phyloP scores from a whole-genome alignment of 2,113 vertebrate species.

The Butorides virescens region DNA sequence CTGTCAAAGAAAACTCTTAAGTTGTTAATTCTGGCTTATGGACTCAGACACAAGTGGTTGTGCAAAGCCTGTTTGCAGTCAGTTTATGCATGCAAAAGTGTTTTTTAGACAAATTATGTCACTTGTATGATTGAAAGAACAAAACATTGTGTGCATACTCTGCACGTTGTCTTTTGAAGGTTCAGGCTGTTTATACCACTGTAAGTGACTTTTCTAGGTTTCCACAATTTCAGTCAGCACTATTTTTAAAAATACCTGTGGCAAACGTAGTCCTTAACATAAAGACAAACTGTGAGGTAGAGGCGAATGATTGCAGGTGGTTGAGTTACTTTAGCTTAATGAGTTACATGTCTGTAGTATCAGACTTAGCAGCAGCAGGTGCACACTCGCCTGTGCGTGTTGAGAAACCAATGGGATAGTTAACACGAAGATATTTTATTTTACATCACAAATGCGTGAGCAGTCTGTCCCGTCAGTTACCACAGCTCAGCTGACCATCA shows the following conservation, averaged over 20 bases:
- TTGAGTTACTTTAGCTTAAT: background rate
- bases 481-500: background rate
- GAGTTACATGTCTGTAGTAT: background rate
- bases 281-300: background rate
- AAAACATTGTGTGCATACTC: background rate
- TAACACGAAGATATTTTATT: background rate
- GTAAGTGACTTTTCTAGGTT: background rate
- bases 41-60: background rate
- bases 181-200: background rate
- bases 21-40: background rate
- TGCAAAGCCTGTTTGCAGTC: slow-evolving; percentile 1
- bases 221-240: background rate
- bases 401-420: background rate
- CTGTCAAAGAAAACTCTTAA: slow-evolving; percentile 4
- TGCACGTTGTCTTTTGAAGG: background rate
- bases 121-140: background rate
- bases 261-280: background rate
- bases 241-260: background rate
- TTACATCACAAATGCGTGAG: background rate
- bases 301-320: background rate
- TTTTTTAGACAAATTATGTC: background rate
- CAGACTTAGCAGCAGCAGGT: slow-evolving; percentile 26
- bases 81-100: background rate
- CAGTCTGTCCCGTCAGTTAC: background rate
- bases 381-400: background rate